phyloP scores from a whole-genome alignment of 1,140 invertebrate genomes.

The Lethocerus indicus region DNA sequence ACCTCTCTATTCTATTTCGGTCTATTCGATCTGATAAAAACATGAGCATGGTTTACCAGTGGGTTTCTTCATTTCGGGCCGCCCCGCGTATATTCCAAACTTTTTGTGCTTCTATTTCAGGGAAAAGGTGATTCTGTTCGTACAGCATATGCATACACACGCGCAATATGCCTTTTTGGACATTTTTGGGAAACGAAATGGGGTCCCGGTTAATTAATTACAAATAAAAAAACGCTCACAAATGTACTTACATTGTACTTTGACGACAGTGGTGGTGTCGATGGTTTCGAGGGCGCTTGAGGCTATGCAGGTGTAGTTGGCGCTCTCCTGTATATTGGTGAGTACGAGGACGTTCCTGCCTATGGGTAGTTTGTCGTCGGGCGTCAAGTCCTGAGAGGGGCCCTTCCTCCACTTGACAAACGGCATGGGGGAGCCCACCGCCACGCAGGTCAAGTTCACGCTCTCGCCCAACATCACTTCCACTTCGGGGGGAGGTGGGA shows the following conservation, averaged over 20 bases:
- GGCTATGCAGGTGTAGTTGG: slow-evolving; percentile 93
- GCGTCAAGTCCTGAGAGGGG: slow-evolving; percentile 57
- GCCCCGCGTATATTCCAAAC: no score
- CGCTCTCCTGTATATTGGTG: slow-evolving; percentile 73
- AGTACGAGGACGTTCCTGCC: slow-evolving; percentile 73
- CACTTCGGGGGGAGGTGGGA: slow-evolving; percentile 59
- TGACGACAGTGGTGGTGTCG: slow-evolving; percentile 67
- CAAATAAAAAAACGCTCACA: neutral
- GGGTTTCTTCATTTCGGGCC: no score
- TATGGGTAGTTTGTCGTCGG: slow-evolving; percentile 68
- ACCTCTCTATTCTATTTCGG: no score
- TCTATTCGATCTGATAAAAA: no score
- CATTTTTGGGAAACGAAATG: no score
- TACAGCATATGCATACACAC: no score
- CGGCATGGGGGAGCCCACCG: slow-evolving; percentile 93
- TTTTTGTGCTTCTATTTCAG: no score
- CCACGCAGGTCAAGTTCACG: slow-evolving; percentile 89
- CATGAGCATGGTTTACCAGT: no score
- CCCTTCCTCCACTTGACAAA: slow-evolving; percentile 90
- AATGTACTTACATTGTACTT: slow-evolving; percentile 77
- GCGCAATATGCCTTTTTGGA: no score
- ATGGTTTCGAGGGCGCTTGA: slow-evolving; percentile 86
- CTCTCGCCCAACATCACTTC: slow-evolving; percentile 82
- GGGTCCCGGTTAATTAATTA: no score
- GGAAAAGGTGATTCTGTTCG: no score